Evolutionary conservation across 2,797 vertebrate genomes (phyloP), one percentile per base, ranked within the genome.

Genomic region (Sylvia borin): DNA sequence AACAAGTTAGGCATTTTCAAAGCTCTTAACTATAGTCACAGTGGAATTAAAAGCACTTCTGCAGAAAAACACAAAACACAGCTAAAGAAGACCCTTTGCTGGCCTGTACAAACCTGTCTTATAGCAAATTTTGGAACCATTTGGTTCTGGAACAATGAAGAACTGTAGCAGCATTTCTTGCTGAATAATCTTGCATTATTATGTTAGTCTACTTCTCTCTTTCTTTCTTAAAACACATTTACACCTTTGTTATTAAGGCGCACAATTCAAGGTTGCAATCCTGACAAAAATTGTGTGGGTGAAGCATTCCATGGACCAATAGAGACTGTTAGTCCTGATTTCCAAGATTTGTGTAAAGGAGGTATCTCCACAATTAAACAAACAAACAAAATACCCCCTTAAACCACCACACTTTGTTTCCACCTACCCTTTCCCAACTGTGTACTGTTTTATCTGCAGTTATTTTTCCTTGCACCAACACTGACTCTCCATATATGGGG

Each of bases 1-100:
- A 95, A 80, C 29, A 92, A 55, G 47, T 76, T 16, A 48, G 54
- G n/a, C 32, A 55, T 92, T 94, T 95, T 78, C 88, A 84, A 72
- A 90, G 36, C 40, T 88, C 64, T 76, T 75, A 75, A 42, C 36
- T 92, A 50, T 68, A 60, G 65, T 88, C 55, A 54, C 66, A 55
- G 22, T 60, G 32, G 36, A 86, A 76, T 82, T 81, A 60, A 78
- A 91, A 77, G 38, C 6, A 25, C 12, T 40, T 51, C 24, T 50
- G 24, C 57, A 78, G 38, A 75, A 65, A 77, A 88, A 4, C 20
- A 55, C 14, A 36, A 42, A 38, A 18, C 32, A n/a, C 5, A 72
- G 26, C 32, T 73, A 66, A 64, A 53, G 29, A 60, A 40, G n/a
- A 53, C 25, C 14, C 11, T 84, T 58, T 75, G 26, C 21, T 65